Evolutionary conservation across 2,113 vertebrate species (phyloP), one percentile per base, ranked within the genome.

Genomic region (Hystrix cristata): DNA sequence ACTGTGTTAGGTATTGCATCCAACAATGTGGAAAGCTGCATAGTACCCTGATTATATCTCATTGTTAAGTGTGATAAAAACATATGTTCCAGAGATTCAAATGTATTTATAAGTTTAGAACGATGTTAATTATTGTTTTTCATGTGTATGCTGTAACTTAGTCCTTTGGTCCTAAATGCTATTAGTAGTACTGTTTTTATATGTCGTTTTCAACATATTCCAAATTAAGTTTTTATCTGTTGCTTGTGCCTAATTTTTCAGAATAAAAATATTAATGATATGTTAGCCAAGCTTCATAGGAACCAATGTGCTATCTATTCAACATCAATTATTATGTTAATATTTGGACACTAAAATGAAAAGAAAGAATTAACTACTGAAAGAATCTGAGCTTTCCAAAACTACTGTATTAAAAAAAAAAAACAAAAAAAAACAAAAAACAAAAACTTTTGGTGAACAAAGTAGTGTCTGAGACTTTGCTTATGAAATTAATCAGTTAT

Each of bases 321-420:
- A 65, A 81, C 3, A 53, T 65, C 5, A 84, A 81, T 62, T 21
- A 95, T 7, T 21, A 10, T 88, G 18, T 78, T 86, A 74, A 57
- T 88, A 83, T 93, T 87, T 82, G 94, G 72, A 13, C 78, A 62
- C 21, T 38, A 94, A 89, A 93, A 60, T 67, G 16, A 69, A 9
- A 79, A 43, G 13, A 93, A 79, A 29, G 87, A 65, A 31, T 80
- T 67, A 86, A 90, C 1, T 69, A 57, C 48, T 67, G 43, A 90
- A 92, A 90, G 0, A 94, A 80, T 80, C n/a, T 92, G 15, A 48
- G 6, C 13, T 87, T 91, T 67, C 25, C 8, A 53, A 55, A 95
- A 94, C 48, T 57, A 79, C 29, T 74, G 7, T 25, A 29, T 57
- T 94, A 31, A 29, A 95, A 89, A 38, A 38, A 38, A 38, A 38